Percentiles rank a stretch among this genome's conserved stretches.
Evolutionary conservation across 2,888 invertebrate species (phyloP).

Genomic region (Philereme vetulata): DNA sequence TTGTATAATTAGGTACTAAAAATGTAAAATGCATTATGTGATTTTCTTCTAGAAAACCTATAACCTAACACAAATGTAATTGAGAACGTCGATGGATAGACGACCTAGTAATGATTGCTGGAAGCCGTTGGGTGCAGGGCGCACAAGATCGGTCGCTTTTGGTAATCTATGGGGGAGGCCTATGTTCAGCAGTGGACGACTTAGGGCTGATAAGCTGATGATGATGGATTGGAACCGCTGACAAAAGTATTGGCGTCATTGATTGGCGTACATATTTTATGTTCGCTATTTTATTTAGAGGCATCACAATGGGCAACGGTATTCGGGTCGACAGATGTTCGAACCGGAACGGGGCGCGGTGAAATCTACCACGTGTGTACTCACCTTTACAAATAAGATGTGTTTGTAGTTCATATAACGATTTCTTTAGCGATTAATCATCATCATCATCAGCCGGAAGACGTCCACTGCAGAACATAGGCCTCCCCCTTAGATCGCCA

Average conservation of each 20-base stretch:
- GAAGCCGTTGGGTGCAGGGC: no score
- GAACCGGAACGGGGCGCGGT: constrained; percentile 49
- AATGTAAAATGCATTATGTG: not conserved
- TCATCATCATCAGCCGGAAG: no score
- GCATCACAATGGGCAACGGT: constrained; percentile 31
- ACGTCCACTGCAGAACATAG: no score
- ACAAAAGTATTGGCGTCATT: not conserved
- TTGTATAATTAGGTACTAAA: not conserved
- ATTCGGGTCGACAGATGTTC: constrained; percentile 50
- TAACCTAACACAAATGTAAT: no score
- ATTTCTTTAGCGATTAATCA: not conserved
- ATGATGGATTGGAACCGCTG: not conserved
- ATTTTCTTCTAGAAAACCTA: not conserved
- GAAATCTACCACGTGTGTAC: constrained; percentile 46
- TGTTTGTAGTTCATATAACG: constrained; percentile 11
- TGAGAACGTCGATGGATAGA: no score
- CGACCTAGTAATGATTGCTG: no score
- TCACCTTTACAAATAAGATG: constrained; percentile 34
- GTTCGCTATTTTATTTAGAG: constrained; percentile 9
- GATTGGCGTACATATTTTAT: constrained; percentile 3
- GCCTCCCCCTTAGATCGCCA: no score
- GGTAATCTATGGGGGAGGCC: no score
- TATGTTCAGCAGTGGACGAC: no score
- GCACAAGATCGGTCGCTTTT: no score
- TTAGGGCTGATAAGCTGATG: no score